Evolutionary conservation across 2,888 invertebrate species (phyloP).

Genomic region (Amphipyra berbera): DNA sequence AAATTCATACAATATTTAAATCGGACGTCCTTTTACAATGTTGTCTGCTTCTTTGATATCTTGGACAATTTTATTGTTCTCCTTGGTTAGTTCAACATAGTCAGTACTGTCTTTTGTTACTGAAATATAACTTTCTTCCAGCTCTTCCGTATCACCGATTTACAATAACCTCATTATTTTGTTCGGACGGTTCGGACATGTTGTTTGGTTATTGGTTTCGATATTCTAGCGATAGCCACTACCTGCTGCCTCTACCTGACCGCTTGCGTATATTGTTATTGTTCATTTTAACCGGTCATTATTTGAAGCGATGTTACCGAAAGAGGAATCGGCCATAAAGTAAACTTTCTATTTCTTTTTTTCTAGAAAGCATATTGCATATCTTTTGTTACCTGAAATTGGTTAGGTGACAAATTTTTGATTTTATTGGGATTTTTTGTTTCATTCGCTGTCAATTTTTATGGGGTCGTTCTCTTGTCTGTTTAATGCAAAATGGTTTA

Average conservation of each 20-base stretch:
- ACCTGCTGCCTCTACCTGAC: slow-evolving; percentile 68
- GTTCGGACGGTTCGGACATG: slow-evolving; percentile 41
- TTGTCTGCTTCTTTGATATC: no score
- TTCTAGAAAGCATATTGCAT: slow-evolving; percentile 24
- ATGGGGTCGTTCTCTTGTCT: background rate
- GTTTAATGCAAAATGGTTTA: background rate
- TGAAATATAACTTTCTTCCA: slow-evolving; percentile 28
- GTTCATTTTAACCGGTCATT: slow-evolving; percentile 35
- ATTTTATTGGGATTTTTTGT: slow-evolving; percentile 7
- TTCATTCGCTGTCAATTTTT: slow-evolving; percentile 6
- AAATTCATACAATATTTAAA: no score
- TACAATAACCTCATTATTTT: slow-evolving; percentile 43
- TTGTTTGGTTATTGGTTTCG: slow-evolving; percentile 52
- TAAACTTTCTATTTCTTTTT: slow-evolving; percentile 38
- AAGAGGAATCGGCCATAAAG: slow-evolving; percentile 28
- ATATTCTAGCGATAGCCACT: slow-evolving; percentile 55
- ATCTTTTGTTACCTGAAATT: slow-evolving; percentile 39
- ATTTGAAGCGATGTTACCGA: slow-evolving; percentile 32
- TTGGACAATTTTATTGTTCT: no score
- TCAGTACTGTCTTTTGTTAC: slow-evolving; percentile 38
- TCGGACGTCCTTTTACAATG: no score
- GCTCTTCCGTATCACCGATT: slow-evolving; percentile 33
- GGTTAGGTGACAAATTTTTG: slow-evolving; percentile 16
- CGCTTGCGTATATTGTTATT: slow-evolving; percentile 45
- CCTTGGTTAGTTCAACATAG: slow-evolving; percentile 12